A percentile compares a stretch with the other conserved stretches of the same genome.
Conservation (phyloP, 2,797 vertebrate species). For the Dryobates pubescens region DNA sequence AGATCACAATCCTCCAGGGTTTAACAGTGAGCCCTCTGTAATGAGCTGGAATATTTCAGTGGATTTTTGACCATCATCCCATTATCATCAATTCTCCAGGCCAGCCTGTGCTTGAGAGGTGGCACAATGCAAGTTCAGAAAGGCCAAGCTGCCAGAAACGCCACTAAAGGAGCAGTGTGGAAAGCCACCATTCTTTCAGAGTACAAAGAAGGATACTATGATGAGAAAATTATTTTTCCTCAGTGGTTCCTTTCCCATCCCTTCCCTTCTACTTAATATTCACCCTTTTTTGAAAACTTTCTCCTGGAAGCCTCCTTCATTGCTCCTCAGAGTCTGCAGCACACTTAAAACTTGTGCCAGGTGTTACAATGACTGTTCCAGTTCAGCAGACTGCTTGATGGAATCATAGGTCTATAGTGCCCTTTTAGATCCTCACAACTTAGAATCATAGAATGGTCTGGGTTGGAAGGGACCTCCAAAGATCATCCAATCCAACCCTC, state of each 20-base stretch:
- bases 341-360: not conserved
- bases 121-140: not conserved
- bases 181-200: not conserved
- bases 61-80: not conserved
- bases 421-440: too few species aligned
- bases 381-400: not conserved
- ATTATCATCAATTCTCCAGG: not conserved
- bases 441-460: too few species aligned
- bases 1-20: not conserved
- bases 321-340: not conserved
- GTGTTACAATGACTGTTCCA: not conserved
- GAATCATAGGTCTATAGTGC: not conserved
- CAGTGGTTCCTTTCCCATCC: not conserved
- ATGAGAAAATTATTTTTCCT: not conserved
- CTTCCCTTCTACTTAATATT: not conserved
- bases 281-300: not conserved
- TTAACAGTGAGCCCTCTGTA: not conserved
- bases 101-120: not conserved
- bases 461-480: too few species aligned
- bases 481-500: too few species aligned
- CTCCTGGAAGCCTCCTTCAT: not conserved
- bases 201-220: not conserved
- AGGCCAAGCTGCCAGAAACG: not conserved
- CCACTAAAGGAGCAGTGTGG: not conserved
- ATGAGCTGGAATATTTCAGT: not conserved